phyloP scores from a whole-genome alignment of 1,140 invertebrate species.

The Pseudomyrmex concolor region DNA sequence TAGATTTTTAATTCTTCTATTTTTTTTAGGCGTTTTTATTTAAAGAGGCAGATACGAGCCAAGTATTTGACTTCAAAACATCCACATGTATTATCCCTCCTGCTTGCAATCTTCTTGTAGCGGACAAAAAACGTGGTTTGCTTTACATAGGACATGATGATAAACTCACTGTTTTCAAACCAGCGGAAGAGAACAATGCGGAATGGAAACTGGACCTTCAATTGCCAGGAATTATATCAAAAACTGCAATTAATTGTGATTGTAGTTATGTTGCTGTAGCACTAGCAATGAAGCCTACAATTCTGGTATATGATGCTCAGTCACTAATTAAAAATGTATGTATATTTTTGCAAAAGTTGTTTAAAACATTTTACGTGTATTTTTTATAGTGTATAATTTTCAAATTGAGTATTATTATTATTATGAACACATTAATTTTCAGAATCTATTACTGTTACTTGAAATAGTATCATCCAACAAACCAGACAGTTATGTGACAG shows the following conservation, averaged over 20 bases:
- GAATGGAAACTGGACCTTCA: constrained; percentile 79
- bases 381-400: neutral
- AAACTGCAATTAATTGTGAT: constrained; percentile 81
- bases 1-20: constrained; percentile 9
- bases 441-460: constrained; percentile 76
- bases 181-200: constrained; percentile 63
- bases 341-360: constrained; percentile 38
- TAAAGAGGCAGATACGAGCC: constrained; percentile 73
- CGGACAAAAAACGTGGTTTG: constrained; percentile 80
- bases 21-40: constrained; percentile 82
- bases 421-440: constrained; percentile 52
- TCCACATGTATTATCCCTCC: constrained; percentile 63
- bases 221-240: constrained; percentile 71
- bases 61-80: constrained; percentile 77
- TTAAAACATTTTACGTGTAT: neutral
- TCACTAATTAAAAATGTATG: constrained; percentile 76
- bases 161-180: constrained; percentile 78
- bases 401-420: constrained; percentile 33
- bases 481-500: constrained; percentile 68
- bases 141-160: constrained; percentile 80
- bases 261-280: constrained; percentile 79
- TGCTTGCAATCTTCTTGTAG: constrained; percentile 76
- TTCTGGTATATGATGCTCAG: constrained; percentile 79
- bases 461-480: constrained; percentile 75
- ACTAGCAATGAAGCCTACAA: constrained; percentile 67